phyloP scores from a whole-genome alignment of 2,888 invertebrate genomes.

The Spicauda simplicius region DNA sequence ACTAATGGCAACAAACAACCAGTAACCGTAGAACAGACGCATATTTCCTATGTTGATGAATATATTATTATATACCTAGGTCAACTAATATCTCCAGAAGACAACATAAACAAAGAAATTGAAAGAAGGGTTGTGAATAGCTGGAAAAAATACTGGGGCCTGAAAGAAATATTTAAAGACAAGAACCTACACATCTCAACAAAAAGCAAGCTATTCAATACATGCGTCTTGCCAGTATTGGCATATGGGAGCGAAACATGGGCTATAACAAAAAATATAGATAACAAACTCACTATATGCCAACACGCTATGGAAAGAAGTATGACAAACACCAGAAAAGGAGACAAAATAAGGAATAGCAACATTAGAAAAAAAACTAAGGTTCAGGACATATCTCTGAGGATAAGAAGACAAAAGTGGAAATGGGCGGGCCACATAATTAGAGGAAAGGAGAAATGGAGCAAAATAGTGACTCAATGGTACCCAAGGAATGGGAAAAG shows the following conservation, averaged over 20 bases:
- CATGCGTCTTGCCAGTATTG: constrained; percentile 36
- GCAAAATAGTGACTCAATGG: too few relatives aligned
- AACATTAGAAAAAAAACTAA: constrained; percentile 28
- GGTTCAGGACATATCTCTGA: constrained; percentile 1
- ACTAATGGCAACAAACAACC: too few relatives aligned
- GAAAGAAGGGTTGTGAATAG: constrained; percentile 7
- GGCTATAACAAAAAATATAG: constrained; percentile 27
- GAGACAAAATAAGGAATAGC: constrained; percentile 16
- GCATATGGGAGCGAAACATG: constrained; percentile 37
- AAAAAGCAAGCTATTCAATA: constrained; percentile 27
- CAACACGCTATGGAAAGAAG: constrained; percentile 37
- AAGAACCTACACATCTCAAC: not conserved
- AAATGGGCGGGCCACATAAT: constrained; percentile 33
- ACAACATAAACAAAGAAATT: too few relatives aligned
- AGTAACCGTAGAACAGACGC: too few relatives aligned
- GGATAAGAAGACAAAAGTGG: constrained; percentile 34
- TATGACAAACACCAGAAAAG: constrained; percentile 31
- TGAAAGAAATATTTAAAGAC: constrained; percentile 3
- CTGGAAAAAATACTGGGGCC: too few relatives aligned
- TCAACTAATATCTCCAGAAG: too few relatives aligned
- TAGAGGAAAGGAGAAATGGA: too few relatives aligned
- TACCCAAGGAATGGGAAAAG: too few relatives aligned
- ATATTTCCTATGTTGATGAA: too few relatives aligned
- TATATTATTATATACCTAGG: too few relatives aligned
- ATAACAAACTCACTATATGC: constrained; percentile 22